Percentiles rank a stretch among this genome's conserved stretches.
Evolutionary conservation across 30 jellyfish, hydroid and myxozoan genomes (phyloP).

Genomic region (Pelagia noctiluca): DNA sequence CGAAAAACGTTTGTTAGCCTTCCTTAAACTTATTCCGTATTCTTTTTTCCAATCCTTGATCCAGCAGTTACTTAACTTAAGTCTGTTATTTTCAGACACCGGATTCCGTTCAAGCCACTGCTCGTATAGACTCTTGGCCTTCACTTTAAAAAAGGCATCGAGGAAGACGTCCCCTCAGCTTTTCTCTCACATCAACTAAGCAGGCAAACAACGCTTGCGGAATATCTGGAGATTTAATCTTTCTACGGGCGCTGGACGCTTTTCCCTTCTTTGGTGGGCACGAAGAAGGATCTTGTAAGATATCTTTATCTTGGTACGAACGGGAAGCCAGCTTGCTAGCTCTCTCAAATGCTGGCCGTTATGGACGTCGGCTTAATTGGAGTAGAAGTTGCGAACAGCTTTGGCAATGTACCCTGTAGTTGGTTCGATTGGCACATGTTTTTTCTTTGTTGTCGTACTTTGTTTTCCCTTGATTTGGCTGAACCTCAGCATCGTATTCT

Average conservation of each 20-base stretch:
- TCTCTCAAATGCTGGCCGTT: neutral
- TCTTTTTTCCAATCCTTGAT: conserved; percentile 1
- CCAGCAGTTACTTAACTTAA: conserved; percentile 56
- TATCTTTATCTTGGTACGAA: neutral
- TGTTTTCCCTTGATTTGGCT: neutral
- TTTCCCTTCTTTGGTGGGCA: neutral
- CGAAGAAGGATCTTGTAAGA: neutral
- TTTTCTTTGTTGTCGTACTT: neutral
- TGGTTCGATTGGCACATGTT: neutral
- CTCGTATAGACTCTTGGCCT: conserved; percentile 42
- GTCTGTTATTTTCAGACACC: neutral
- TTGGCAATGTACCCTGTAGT: conserved; percentile 12
- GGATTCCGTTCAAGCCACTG: conserved; percentile 33
- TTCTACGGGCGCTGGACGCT: neutral
- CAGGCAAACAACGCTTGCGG: neutral
- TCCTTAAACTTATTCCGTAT: conserved; percentile 14
- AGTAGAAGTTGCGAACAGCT: conserved; percentile 4
- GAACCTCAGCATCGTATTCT: conserved; percentile 11
- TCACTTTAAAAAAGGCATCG: neutral
- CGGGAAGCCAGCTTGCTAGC: neutral
- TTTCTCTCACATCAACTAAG: neutral
- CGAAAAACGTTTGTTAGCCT: conserved; percentile 10
- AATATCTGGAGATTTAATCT: neutral
- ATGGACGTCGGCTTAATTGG: neutral
- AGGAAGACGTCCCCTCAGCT: neutral